Conservation (phyloP, 2,797 vertebrate genomes). For the Sphenodon punctatus region DNA sequence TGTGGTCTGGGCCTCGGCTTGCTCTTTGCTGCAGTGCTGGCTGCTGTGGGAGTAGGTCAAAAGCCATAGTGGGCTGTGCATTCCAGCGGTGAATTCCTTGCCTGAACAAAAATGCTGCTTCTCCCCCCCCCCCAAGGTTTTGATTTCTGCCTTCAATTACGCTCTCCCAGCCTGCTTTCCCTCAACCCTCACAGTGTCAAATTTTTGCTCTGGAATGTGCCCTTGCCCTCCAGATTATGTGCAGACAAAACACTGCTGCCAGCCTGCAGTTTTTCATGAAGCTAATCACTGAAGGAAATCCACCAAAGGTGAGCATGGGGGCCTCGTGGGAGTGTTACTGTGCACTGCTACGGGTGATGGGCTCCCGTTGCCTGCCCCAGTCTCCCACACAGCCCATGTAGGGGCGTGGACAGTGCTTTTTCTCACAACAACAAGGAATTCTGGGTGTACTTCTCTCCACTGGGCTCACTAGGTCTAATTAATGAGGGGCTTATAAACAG, state of each 20-base stretch:
- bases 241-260: slow-evolving; percentile 65
- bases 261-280: slow-evolving; percentile 18
- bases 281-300: slow-evolving; percentile 19
- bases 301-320: background rate
- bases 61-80: background rate
- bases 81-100: slow-evolving; percentile 19
- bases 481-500: no score
- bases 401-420: background rate
- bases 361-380: no score
- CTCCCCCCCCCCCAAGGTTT: background rate
- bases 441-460: background rate
- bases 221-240: slow-evolving; percentile 61
- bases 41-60: background rate
- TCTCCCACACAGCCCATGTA: background rate
- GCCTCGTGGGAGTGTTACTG: background rate
- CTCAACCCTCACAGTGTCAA: background rate
- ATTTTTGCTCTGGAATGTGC: slow-evolving; percentile 55
- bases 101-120: background rate
- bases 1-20: background rate
- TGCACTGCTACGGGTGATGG: no score
- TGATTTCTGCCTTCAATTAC: background rate
- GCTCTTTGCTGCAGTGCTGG: background rate
- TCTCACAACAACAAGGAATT: background rate
- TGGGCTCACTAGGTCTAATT: no score
- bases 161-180: background rate